Evolutionary conservation across 2,113 vertebrate genomes (phyloP).

Genomic region (Sturnus vulgaris): DNA sequence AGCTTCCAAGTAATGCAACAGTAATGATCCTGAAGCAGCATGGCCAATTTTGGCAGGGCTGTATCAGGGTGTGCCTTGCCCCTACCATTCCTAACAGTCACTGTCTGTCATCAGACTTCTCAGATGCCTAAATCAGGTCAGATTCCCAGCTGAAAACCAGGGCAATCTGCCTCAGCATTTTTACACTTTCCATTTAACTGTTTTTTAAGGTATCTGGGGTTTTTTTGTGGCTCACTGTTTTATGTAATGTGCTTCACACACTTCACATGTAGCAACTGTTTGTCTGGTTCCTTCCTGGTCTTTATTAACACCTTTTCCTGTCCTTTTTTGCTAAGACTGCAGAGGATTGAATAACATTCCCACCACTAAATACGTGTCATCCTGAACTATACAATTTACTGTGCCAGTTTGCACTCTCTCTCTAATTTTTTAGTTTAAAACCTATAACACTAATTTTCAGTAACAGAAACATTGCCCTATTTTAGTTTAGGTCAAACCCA

Average conservation of each 20-base stretch:
- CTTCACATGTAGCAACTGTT: neutral
- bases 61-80: neutral
- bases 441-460: neutral
- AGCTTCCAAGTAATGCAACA: neutral
- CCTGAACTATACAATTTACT: neutral
- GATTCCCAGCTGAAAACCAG: neutral
- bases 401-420: neutral
- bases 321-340: neutral
- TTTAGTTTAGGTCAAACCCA: neutral
- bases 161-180: neutral
- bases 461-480: neutral
- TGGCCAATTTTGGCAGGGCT: accelerated
- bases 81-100: neutral
- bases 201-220: accelerated
- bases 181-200: neutral
- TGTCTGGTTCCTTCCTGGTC: neutral
- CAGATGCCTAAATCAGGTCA: neutral
- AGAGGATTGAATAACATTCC: neutral
- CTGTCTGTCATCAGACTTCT: neutral
- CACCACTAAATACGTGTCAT: neutral
- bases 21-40: accelerated
- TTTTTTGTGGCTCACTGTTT: neutral
- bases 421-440: neutral
- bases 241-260: neutral
- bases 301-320: slow-evolving; percentile 13